Percentiles rank a stretch among this genome's conserved stretches.
phyloP scores from a whole-genome alignment of 2,113 vertebrate species.

The Strix aluco region DNA sequence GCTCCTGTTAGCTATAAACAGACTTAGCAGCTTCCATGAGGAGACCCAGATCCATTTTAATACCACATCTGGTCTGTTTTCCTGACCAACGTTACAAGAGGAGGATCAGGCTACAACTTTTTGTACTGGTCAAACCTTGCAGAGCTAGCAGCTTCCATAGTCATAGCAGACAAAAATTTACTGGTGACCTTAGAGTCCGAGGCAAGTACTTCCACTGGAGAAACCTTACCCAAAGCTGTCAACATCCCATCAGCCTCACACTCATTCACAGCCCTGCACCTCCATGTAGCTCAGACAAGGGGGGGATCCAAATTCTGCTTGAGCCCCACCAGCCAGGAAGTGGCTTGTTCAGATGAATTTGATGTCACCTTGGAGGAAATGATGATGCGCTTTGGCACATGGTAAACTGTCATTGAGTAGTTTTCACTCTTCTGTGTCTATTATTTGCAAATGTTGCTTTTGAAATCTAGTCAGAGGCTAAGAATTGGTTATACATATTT shows the following conservation, averaged over 20 bases:
- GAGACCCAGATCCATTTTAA: not conserved
- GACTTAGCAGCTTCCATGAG: not conserved
- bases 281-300: not conserved
- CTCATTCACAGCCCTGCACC: not conserved
- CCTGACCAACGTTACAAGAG: not conserved
- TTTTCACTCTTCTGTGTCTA: not conserved
- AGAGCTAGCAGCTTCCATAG: not conserved
- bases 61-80: not conserved
- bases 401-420: not conserved
- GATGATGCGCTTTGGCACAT: not conserved
- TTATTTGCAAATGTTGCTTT: not conserved
- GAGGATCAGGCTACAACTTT: not conserved
- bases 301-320: not conserved
- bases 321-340: rapidly evolving
- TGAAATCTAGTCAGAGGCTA: not conserved
- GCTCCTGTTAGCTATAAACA: not conserved
- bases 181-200: not conserved
- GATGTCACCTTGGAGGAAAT: not conserved
- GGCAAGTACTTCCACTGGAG: not conserved
- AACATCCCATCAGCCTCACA: not conserved
- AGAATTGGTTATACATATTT: not conserved
- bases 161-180: not conserved
- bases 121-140: not conserved
- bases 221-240: not conserved
- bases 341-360: not conserved